Percentiles rank a stretch among this genome's conserved stretches.
phyloP scores from a whole-genome alignment of 1,140 invertebrate species.

The Pseudomyrmex sp. region DNA sequence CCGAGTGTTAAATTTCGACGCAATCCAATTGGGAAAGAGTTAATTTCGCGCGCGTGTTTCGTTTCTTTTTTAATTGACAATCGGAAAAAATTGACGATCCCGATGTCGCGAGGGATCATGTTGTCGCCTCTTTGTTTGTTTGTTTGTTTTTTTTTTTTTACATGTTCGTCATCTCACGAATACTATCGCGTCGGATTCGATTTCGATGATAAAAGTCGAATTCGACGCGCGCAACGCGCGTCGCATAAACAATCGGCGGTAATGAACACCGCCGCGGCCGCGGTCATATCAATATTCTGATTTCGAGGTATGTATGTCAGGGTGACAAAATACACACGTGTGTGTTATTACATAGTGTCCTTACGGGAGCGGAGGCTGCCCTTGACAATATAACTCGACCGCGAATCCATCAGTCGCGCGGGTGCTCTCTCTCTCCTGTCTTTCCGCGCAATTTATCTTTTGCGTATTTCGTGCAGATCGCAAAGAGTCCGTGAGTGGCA shows the following conservation, averaged over 20 bases:
- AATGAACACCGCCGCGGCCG: constrained; percentile 55
- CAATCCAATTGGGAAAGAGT: neutral
- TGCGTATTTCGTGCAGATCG: constrained; percentile 72
- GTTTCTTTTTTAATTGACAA: too few species aligned
- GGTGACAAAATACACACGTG: constrained; percentile 66
- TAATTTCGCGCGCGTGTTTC: too few species aligned
- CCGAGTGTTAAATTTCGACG: neutral
- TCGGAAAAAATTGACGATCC: too few species aligned
- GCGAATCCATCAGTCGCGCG: constrained; percentile 10
- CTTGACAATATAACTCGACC: constrained; percentile 70
- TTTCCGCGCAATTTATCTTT: constrained; percentile 75
- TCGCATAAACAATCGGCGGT: constrained; percentile 28
- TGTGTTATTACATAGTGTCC: constrained; percentile 59
- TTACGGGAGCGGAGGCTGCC: constrained; percentile 63
- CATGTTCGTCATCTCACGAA: too few species aligned
- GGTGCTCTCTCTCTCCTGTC: constrained; percentile 54
- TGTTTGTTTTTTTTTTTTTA: too few species aligned
- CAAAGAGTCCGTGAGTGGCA: constrained; percentile 74
- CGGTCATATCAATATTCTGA: constrained; percentile 69
- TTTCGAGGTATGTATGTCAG: constrained; percentile 74
- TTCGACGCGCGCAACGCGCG: too few species aligned
- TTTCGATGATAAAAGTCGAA: neutral
- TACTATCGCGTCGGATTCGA: neutral
- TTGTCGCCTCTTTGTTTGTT: too few species aligned
- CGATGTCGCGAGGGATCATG: too few species aligned